Conservation (phyloP, 2,888 invertebrate species). For the Drepana falcataria region DNA sequence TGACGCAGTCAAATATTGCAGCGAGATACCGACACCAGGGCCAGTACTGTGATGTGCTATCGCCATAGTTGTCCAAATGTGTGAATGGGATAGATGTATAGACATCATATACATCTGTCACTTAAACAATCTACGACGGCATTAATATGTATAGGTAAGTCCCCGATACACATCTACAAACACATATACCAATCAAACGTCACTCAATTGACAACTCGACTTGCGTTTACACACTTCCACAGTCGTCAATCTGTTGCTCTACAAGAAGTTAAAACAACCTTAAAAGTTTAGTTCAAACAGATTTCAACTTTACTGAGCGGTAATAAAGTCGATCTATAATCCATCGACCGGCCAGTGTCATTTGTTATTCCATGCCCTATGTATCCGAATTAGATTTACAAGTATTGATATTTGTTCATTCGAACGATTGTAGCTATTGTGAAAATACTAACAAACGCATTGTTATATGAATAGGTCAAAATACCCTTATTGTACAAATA, state of each 20-base stretch:
- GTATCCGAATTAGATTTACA: slow-evolving; percentile 8
- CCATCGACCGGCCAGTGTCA: slow-evolving; percentile 4
- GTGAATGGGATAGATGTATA: too few relatives aligned
- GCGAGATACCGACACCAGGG: too few relatives aligned
- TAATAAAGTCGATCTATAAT: slow-evolving; percentile 5
- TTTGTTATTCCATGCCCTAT: slow-evolving; percentile 5
- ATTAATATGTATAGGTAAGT: too few relatives aligned
- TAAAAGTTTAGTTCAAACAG: not conserved
- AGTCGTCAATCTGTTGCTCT: slow-evolving; percentile 5
- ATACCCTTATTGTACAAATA: not conserved
- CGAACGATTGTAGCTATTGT: slow-evolving; percentile 19
- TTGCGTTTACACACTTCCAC: slow-evolving; percentile 19
- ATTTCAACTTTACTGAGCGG: slow-evolving; percentile 4
- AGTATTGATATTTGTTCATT: slow-evolving; percentile 14
- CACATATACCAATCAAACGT: slow-evolving; percentile 17
- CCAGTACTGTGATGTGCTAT: too few relatives aligned
- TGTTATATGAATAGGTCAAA: slow-evolving; percentile 22
- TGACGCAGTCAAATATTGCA: too few relatives aligned
- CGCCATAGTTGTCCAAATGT: too few relatives aligned
- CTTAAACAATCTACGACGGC: too few relatives aligned
- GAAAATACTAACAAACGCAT: slow-evolving; percentile 23
- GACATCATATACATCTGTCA: too few relatives aligned
- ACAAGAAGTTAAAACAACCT: slow-evolving; percentile 3
- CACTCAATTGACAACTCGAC: slow-evolving; percentile 19
- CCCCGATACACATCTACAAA: not conserved